These are phyloP conservation scores for Mya arenaria DNA, from an alignment of 1,140 invertebrate genomes.

Conservation along the genomic window DNA sequence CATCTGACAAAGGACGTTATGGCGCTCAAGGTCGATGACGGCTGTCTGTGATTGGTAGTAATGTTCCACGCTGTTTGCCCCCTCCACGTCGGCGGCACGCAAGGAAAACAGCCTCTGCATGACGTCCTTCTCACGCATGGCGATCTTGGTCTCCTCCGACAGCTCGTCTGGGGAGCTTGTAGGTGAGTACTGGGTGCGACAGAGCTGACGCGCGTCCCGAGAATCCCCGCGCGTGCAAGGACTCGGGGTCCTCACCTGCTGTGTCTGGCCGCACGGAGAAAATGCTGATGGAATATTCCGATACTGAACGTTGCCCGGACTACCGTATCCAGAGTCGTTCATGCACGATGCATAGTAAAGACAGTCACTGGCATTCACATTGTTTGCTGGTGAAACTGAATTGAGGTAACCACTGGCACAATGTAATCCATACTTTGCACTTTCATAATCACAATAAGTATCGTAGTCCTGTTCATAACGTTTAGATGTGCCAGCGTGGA, in stretches of 20 bases:
- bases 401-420: not conserved
- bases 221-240: not conserved
- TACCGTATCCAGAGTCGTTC: constrained; percentile 53
- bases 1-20: constrained; percentile 54
- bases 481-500: not conserved
- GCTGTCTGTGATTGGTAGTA: constrained; percentile 51
- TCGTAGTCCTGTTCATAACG: not conserved
- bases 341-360: constrained; percentile 30
- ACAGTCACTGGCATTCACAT: not conserved
- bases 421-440: not conserved
- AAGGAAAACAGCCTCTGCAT: constrained; percentile 24
- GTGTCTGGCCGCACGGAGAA: constrained; percentile 8
- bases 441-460: not conserved
- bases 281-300: not conserved
- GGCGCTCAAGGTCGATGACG: constrained; percentile 41
- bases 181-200: not conserved
- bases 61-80: constrained; percentile 23
- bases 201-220: not conserved
- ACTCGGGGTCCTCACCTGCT: constrained; percentile 10
- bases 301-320: not conserved
- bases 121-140: constrained; percentile 35
- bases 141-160: constrained; percentile 40
- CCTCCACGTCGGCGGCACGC: not conserved
- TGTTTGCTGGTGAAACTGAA: too few relatives aligned
- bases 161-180: not conserved